phyloP scores from a whole-genome alignment of 2,888 invertebrate species.

The Aphrophora alni region DNA sequence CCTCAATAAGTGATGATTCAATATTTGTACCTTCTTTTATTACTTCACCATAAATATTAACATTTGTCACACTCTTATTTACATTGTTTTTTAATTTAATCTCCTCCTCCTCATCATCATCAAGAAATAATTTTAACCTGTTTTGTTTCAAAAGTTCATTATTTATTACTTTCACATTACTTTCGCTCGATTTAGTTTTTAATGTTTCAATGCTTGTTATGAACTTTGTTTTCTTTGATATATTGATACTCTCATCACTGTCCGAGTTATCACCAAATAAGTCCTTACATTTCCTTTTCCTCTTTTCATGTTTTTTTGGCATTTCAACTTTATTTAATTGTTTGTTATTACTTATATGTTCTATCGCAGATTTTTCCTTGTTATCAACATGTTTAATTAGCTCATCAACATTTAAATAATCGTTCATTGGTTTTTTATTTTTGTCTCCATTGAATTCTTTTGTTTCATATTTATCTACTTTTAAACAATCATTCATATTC shows the following conservation, averaged over 20 bases:
- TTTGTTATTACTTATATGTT: neutral
- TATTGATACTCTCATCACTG: neutral
- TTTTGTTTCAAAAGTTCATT: too few relatives aligned
- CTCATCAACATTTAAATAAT: neutral
- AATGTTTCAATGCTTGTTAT: neutral
- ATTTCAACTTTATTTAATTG: conserved; percentile 39
- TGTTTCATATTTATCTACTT: neutral
- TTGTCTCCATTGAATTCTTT: neutral
- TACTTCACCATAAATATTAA: neutral
- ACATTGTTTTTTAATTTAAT: neutral
- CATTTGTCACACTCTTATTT: conserved; percentile 4
- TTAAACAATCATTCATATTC: neutral
- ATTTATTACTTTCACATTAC: too few relatives aligned
- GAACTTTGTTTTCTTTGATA: neutral
- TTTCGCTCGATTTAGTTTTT: neutral
- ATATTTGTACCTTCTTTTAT: neutral
- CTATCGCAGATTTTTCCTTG: conserved; percentile 17
- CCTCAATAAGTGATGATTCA: neutral
- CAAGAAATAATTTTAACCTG: conserved; percentile 42
- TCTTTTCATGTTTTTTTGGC: conserved; percentile 55
- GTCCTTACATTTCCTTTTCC: conserved; percentile 57
- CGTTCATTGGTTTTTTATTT: neutral
- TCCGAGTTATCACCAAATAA: conserved; percentile 59
- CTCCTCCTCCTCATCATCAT: conserved; percentile 17
- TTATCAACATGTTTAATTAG: neutral